Evolutionary conservation across 2,888 invertebrate genomes (phyloP).

Genomic region (Archaeoteleia sp.): DNA sequence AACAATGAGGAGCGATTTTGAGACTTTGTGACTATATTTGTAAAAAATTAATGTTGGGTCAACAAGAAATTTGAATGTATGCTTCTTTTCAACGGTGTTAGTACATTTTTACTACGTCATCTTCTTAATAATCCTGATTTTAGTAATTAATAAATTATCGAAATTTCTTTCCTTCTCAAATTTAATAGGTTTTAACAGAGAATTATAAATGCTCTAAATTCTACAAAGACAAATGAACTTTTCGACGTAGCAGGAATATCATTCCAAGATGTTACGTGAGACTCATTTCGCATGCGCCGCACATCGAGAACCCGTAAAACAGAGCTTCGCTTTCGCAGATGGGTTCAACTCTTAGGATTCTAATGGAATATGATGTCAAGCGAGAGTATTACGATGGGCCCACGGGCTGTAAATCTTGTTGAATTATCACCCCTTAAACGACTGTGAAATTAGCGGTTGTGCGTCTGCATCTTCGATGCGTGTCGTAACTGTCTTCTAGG

Average conservation of each 20-base stretch:
- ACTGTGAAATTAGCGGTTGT: conserved; percentile 75
- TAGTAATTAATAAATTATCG: no score
- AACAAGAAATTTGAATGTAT: no score
- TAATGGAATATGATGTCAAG: conserved; percentile 57
- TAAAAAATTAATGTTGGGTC: no score
- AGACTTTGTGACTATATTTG: neutral
- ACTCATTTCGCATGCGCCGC: conserved; percentile 37
- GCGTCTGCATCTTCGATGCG: conserved; percentile 61
- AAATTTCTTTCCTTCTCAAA: no score
- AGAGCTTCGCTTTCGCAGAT: conserved; percentile 31
- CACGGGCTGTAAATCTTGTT: conserved; percentile 69
- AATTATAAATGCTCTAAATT: no score
- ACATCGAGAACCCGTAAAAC: conserved; percentile 54
- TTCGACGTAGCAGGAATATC: conserved; percentile 20
- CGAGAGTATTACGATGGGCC: conserved; percentile 39
- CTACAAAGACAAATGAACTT: conserved; percentile 2
- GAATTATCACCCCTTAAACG: conserved; percentile 73
- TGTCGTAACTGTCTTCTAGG: conserved; percentile 74
- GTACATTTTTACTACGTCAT: no score
- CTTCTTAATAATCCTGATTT: no score
- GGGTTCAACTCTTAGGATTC: conserved; percentile 43
- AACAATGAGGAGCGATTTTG: neutral
- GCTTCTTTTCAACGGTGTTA: no score
- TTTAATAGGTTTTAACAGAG: no score
- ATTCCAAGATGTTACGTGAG: conserved; percentile 26